phyloP scores from a whole-genome alignment of 2,113 vertebrate species.

The Antechinus flavipes region DNA sequence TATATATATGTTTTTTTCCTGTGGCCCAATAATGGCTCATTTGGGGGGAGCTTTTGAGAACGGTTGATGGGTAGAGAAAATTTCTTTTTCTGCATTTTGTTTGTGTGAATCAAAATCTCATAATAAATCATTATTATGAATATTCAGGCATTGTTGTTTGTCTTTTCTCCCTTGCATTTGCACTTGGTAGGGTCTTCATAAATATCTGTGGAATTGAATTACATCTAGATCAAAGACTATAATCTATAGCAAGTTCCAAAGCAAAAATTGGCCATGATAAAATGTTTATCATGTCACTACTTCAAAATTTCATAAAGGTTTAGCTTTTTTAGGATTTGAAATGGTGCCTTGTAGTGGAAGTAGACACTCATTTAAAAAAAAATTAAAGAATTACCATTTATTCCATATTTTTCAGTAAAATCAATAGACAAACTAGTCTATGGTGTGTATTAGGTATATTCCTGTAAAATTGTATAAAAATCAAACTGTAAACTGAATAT shows the following conservation, averaged over 20 bases:
- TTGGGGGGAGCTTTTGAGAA: not conserved
- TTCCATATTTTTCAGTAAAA: too few relatives aligned
- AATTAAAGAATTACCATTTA: not conserved
- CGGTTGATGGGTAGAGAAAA: not conserved
- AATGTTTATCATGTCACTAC: not conserved
- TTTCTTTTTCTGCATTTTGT: not conserved
- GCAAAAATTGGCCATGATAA: not conserved
- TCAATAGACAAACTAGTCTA: too few relatives aligned
- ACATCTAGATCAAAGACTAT: not conserved
- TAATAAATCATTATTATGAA: not conserved
- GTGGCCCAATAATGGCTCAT: not conserved
- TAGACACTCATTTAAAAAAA: not conserved
- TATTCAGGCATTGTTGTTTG: not conserved
- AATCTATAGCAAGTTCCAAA: not conserved
- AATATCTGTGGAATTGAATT: not conserved
- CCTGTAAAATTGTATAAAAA: not conserved
- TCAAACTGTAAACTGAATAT: not conserved
- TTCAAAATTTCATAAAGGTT: not conserved
- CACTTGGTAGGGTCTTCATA: not conserved
- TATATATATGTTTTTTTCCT: not conserved
- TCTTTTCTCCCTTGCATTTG: not conserved
- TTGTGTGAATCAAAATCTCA: not conserved
- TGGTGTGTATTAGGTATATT: not conserved
- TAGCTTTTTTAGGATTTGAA: not conserved
- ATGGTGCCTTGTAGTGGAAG: not conserved